phyloP scores from a whole-genome alignment of 2,888 invertebrate genomes.

The Scrobipalpa atriplicella region DNA sequence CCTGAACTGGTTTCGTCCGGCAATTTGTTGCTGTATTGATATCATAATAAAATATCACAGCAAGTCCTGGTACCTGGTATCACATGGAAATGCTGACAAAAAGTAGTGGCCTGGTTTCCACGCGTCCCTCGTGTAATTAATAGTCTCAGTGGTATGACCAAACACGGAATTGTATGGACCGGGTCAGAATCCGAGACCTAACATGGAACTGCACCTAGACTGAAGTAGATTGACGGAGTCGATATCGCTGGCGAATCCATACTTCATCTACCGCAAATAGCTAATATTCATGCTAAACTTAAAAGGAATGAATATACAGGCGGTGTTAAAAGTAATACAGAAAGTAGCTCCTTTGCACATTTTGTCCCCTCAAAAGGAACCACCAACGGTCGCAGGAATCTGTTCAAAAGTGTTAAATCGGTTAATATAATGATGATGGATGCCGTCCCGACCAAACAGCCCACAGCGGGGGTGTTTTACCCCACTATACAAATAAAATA shows the following conservation, averaged over 20 bases:
- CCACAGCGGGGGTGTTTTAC: slow-evolving; percentile 82
- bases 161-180: slow-evolving; percentile 59
- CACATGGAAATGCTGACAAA: slow-evolving; percentile 52
- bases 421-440: slow-evolving; percentile 83
- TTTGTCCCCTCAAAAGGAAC: slow-evolving; percentile 53
- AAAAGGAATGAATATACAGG: slow-evolving; percentile 41
- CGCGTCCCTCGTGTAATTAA: slow-evolving; percentile 58
- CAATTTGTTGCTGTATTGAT: slow-evolving; percentile 52
- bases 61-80: slow-evolving; percentile 45
- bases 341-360: slow-evolving; percentile 45
- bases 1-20: slow-evolving; percentile 42
- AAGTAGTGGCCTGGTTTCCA: slow-evolving; percentile 59
- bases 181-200: slow-evolving; percentile 56
- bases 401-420: slow-evolving; percentile 83
- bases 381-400: slow-evolving; percentile 72
- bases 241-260: slow-evolving; percentile 48
- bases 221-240: slow-evolving; percentile 47
- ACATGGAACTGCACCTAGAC: slow-evolving; percentile 58
- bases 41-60: slow-evolving; percentile 47
- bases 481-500: slow-evolving; percentile 82
- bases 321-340: slow-evolving; percentile 8
- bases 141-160: slow-evolving; percentile 60
- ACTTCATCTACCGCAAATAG: slow-evolving; percentile 45
- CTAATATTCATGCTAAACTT: slow-evolving; percentile 27
- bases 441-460: slow-evolving; percentile 77